A percentile compares a stretch with the other conserved stretches of the same genome.
These are phyloP conservation scores for Mizuhopecten yessoensis DNA, from an alignment of 1,140 invertebrate species.

Conservation along the genomic window DNA sequence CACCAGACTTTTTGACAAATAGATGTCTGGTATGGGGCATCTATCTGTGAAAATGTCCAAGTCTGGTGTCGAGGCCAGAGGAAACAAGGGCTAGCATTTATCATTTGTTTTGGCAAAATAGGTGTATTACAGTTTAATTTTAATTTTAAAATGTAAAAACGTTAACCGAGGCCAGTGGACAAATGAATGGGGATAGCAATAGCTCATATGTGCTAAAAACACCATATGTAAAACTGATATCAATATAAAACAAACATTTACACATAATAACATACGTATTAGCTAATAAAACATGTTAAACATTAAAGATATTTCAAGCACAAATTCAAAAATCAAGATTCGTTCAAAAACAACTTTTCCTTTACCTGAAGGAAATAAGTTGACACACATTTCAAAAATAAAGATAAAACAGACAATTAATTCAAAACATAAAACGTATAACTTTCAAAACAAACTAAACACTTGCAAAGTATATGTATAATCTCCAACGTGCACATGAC, in stretches of 20 bases:
- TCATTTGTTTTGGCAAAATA: too few species aligned
- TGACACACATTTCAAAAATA: not conserved
- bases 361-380: slow-evolving; percentile 14
- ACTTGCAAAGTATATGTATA: not conserved
- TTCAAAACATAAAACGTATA: not conserved
- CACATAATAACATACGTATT: not conserved
- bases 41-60: too few species aligned
- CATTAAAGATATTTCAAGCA: not conserved
- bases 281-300: slow-evolving; percentile 25
- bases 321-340: not conserved
- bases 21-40: too few species aligned
- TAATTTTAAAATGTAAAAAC: too few species aligned
- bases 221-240: not conserved
- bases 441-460: not conserved
- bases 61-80: too few species aligned
- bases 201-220: too few species aligned
- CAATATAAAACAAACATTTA: not conserved
- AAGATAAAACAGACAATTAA: not conserved
- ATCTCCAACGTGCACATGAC: not conserved
- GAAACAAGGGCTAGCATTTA: too few species aligned
- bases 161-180: too few species aligned
- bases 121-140: too few species aligned
- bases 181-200: too few species aligned
- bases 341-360: slow-evolving; percentile 4
- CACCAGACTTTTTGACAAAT: too few species aligned